Conservation (phyloP, 2,113 vertebrate species). For the Equus przewalskii region DNA sequence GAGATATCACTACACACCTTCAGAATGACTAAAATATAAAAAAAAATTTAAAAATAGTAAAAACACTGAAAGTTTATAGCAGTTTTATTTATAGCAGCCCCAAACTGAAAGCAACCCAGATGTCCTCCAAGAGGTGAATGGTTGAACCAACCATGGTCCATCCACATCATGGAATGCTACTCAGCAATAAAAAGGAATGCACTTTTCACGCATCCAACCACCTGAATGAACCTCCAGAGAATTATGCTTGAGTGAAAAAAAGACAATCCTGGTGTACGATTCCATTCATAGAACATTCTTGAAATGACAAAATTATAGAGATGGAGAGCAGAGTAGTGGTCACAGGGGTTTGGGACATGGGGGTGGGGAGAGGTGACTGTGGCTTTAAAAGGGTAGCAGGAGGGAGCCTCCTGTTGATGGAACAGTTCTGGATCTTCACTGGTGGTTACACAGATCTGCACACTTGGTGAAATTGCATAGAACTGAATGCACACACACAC, state of each 20-base stretch:
- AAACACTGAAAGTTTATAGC: not conserved
- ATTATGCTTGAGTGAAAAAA: not conserved
- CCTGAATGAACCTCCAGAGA: not conserved
- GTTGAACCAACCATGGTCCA: too few relatives aligned
- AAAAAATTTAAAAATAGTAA: not conserved
- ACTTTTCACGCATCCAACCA: too few relatives aligned
- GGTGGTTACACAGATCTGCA: not conserved
- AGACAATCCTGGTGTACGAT: not conserved
- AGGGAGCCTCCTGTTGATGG: not conserved
- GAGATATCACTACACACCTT: not conserved
- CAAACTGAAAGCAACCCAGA: not conserved
- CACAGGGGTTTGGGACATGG: not conserved
- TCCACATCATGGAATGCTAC: too few relatives aligned
- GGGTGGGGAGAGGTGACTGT: too few relatives aligned
- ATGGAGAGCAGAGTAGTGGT: not conserved
- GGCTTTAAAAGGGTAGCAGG: fast-evolving
- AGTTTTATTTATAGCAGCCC: not conserved
- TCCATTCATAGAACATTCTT: not conserved
- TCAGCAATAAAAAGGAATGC: not conserved
- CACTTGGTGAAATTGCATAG: fast-evolving
- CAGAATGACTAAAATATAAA: not conserved
- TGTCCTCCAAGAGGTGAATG: too few relatives aligned
- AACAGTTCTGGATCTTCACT: not conserved
- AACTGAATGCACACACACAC: fast-evolving
- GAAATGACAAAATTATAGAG: not conserved